Conservation (phyloP, 2,888 invertebrate genomes). For the Drosophila subsilvestris region DNA sequence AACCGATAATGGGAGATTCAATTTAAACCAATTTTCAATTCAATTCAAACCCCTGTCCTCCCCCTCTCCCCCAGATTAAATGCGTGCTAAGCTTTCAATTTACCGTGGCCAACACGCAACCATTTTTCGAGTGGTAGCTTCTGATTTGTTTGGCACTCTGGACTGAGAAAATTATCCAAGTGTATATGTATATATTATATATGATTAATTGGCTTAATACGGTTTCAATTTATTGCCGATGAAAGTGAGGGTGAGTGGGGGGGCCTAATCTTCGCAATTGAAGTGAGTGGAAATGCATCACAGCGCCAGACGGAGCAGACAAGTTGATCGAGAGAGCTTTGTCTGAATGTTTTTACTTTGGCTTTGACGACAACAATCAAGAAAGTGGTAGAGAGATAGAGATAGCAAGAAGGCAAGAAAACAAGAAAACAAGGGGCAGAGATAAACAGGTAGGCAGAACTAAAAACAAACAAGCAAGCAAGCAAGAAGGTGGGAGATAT, state of each 20-base stretch:
- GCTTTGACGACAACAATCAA: constrained; percentile 27
- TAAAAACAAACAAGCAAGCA: constrained; percentile 28
- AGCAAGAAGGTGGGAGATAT: not conserved
- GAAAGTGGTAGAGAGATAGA: constrained; percentile 17
- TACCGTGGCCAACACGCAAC: constrained; percentile 17
- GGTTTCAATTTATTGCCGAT: constrained; percentile 17
- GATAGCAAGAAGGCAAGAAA: constrained; percentile 21
- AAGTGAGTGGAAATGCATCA: constrained; percentile 50
- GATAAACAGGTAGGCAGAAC: not conserved
- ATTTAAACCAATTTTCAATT: constrained; percentile 31
- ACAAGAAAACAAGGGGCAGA: not conserved
- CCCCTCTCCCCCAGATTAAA: constrained; percentile 34
- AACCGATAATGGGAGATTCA: constrained; percentile 32
- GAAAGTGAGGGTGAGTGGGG: constrained; percentile 43
- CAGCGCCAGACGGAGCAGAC: constrained; percentile 51
- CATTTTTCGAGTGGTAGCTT: constrained; percentile 6
- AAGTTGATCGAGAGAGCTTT: constrained; percentile 22
- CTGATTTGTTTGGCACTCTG: constrained; percentile 28
- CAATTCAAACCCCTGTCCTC: not conserved
- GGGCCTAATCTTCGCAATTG: constrained; percentile 43
- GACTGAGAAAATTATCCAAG: constrained; percentile 14
- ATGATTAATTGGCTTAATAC: constrained; percentile 33
- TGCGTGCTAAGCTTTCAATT: constrained; percentile 48
- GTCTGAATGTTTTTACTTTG: constrained; percentile 27
- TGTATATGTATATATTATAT: constrained; percentile 11